These are phyloP conservation scores for Micrasema longulum DNA, from an alignment of 1,140 invertebrate genomes.

Conservation along the genomic window DNA sequence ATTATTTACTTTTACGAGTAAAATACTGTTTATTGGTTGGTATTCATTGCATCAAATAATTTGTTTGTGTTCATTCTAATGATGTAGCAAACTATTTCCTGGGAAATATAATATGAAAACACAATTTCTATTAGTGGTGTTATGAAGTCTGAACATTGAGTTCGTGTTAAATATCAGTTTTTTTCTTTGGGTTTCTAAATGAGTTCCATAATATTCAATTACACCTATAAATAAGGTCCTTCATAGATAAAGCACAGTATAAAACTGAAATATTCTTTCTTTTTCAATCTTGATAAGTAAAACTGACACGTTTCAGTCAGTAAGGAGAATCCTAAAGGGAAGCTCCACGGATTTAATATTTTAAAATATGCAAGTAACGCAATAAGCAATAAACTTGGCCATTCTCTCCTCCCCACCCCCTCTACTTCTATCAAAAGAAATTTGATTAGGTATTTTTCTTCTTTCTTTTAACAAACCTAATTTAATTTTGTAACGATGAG, in stretches of 20 bases:
- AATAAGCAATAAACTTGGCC: conserved; percentile 52
- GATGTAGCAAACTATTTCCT: no score
- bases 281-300: conserved; percentile 47
- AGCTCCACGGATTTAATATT: conserved; percentile 48
- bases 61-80: no score
- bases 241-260: conserved; percentile 32
- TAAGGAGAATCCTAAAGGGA: conserved; percentile 16
- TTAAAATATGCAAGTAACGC: conserved; percentile 53
- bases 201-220: neutral
- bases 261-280: conserved; percentile 32
- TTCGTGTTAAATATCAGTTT: no score
- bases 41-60: no score
- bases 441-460: conserved; percentile 51
- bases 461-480: conserved; percentile 41
- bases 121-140: no score
- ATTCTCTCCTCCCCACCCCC: conserved; percentile 17
- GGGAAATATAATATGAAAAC: no score
- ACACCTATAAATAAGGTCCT: conserved; percentile 33
- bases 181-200: no score
- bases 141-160: no score
- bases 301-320: conserved; percentile 39
- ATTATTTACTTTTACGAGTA: no score
- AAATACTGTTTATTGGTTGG: no score
- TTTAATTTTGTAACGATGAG: conserved; percentile 52
- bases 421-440: conserved; percentile 44